phyloP scores from a whole-genome alignment of 2,113 vertebrate genomes.

The Tetrao urogallus region DNA sequence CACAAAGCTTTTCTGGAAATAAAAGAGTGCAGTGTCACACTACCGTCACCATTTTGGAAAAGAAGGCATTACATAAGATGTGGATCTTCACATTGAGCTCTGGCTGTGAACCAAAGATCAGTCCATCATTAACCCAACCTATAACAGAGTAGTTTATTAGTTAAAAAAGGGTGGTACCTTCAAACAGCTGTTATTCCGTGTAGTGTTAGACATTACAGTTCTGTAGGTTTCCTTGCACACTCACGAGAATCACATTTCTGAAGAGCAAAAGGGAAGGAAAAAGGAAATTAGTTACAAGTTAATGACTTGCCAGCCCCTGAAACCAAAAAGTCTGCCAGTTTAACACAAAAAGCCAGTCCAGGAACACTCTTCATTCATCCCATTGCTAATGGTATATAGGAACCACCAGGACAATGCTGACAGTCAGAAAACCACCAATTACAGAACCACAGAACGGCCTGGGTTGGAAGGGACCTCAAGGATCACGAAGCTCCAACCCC shows the following conservation, averaged over 20 bases:
- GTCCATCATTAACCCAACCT: background rate
- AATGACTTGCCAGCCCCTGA: constrained; percentile 3
- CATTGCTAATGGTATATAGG: background rate
- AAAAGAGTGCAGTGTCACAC: background rate
- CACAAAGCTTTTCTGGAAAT: background rate
- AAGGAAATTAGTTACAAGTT: constrained; percentile 47
- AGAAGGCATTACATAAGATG: background rate
- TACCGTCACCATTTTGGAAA: background rate
- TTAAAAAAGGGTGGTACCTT: constrained; percentile 65
- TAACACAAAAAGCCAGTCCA: background rate
- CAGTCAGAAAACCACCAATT: rapidly evolving
- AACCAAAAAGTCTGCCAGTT: background rate
- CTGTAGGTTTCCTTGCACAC: constrained; percentile 39
- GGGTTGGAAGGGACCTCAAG: too few species aligned
- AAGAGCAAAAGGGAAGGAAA: constrained; percentile 64
- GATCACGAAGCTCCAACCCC: too few species aligned
- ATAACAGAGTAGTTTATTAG: background rate
- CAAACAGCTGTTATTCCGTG: constrained; percentile 53
- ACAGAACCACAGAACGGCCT: too few species aligned
- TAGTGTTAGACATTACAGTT: constrained; percentile 71
- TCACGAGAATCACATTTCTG: constrained; percentile 73
- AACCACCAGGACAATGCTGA: rapidly evolving
- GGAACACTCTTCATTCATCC: background rate
- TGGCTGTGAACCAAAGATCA: background rate
- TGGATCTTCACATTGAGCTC: background rate